Percentiles rank a stretch among this genome's conserved stretches.
Conservation (phyloP, 2,888 invertebrate species). For the Netelia virgata region DNA sequence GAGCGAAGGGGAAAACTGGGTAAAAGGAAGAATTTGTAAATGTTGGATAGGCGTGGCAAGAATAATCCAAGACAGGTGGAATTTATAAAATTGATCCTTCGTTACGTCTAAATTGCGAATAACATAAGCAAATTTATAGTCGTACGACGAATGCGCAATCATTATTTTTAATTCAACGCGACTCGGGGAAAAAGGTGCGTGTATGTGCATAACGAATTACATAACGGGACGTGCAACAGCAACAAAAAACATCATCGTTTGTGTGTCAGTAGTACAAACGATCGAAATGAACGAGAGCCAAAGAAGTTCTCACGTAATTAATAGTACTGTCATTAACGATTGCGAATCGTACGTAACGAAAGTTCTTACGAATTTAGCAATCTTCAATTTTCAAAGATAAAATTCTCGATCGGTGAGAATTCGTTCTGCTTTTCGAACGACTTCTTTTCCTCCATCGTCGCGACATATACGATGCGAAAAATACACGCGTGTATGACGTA, state of each 20-base stretch:
- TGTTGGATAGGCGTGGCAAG: slow-evolving; percentile 41
- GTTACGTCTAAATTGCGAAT: background rate
- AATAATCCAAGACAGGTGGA: slow-evolving; percentile 17
- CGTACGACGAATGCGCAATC: too few relatives aligned
- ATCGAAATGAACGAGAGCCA: slow-evolving; percentile 49
- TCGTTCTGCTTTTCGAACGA: too few relatives aligned
- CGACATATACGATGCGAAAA: background rate
- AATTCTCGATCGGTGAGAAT: background rate
- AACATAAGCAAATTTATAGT: background rate
- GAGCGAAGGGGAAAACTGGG: slow-evolving; percentile 6
- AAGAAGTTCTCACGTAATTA: slow-evolving; percentile 60
- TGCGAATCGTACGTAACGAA: slow-evolving; percentile 3
- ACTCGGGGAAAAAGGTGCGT: slow-evolving; percentile 5
- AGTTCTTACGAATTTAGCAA: background rate
- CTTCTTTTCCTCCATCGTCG: slow-evolving; percentile 14
- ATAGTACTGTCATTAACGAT: slow-evolving; percentile 43
- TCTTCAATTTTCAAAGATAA: background rate
- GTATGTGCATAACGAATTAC: slow-evolving; percentile 60
- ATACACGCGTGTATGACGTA: background rate
- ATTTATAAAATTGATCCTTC: slow-evolving; percentile 32
- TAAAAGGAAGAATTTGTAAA: slow-evolving; percentile 25
- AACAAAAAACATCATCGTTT: background rate
- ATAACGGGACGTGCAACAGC: slow-evolving; percentile 53
- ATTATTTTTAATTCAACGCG: background rate
- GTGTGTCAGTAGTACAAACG: slow-evolving; percentile 40